Conservation (phyloP, 2,888 invertebrate species). For the Chrysolina oricalcia region DNA sequence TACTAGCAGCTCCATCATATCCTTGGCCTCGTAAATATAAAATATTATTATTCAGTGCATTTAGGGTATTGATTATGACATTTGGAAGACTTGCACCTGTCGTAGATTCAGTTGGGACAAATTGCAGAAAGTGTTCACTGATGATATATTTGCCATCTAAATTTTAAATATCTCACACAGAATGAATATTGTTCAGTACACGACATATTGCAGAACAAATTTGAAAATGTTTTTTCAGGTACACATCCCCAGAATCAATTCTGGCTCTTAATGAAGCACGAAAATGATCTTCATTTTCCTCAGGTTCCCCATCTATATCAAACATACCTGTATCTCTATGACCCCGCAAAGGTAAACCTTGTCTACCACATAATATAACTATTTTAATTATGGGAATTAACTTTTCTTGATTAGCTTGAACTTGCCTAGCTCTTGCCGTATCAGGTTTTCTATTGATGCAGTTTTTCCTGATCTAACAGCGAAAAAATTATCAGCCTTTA, state of each 20-base stretch:
- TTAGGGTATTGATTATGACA: neutral
- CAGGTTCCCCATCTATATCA: neutral
- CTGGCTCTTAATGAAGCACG: constrained; percentile 11
- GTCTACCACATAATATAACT: too few relatives aligned
- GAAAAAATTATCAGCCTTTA: constrained; percentile 13
- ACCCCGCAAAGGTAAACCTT: too few relatives aligned
- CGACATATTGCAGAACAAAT: constrained; percentile 30
- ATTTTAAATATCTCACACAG: constrained; percentile 10
- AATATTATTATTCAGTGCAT: neutral
- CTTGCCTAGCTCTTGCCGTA: too few relatives aligned
- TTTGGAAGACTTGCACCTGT: constrained; percentile 14
- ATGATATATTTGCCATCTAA: constrained; percentile 2
- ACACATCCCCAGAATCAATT: neutral
- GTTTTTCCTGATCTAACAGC: constrained; percentile 1
- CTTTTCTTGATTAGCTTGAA: too few relatives aligned
- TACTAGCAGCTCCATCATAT: constrained; percentile 30
- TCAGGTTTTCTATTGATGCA: too few relatives aligned
- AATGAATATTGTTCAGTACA: too few relatives aligned
- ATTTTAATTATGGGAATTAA: too few relatives aligned
- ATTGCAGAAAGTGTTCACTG: neutral
- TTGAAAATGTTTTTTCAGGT: constrained; percentile 1
- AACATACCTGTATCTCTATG: too few relatives aligned
- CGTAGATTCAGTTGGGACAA: neutral
- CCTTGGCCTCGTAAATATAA: constrained; percentile 27
- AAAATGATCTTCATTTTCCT: constrained; percentile 10